Evolutionary conservation across 2,113 vertebrate genomes (phyloP).

Genomic region (Pseudonaja textilis): DNA sequence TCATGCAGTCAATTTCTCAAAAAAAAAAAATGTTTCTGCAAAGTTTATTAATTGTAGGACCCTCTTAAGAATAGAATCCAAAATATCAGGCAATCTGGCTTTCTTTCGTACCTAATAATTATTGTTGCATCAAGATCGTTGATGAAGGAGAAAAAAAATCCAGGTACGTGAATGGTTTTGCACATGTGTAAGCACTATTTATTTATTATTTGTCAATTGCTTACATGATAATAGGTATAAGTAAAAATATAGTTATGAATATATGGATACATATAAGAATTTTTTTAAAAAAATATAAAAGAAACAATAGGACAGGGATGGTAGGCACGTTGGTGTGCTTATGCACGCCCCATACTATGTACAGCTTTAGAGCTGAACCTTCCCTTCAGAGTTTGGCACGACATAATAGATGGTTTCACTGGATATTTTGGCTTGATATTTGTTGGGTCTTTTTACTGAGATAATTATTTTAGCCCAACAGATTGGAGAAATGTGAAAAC

Average conservation of each 20-base stretch:
- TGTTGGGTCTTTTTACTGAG: not conserved
- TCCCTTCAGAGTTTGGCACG: not conserved
- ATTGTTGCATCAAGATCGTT: not conserved
- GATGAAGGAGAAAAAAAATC: not conserved
- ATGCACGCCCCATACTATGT: too few species aligned
- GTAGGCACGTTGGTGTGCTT: too few species aligned
- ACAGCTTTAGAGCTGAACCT: not conserved
- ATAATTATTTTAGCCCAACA: not conserved
- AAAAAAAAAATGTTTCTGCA: not conserved
- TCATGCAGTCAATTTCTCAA: not conserved
- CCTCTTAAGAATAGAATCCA: not conserved
- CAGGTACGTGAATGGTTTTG: not conserved
- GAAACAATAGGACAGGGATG: too few species aligned
- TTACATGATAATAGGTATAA: too few species aligned
- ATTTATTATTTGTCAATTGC: too few species aligned
- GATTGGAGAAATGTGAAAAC: not conserved
- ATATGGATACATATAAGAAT: too few species aligned
- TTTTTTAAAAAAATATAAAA: too few species aligned
- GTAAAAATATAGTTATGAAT: too few species aligned
- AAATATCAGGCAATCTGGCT: not conserved
- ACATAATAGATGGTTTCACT: not conserved
- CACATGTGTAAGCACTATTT: not conserved
- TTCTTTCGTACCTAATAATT: not conserved
- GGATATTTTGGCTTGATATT: not conserved
- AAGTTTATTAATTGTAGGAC: not conserved